Evolutionary conservation across 2,888 invertebrate genomes (phyloP).

Genomic region (Heliconius ismenius): DNA sequence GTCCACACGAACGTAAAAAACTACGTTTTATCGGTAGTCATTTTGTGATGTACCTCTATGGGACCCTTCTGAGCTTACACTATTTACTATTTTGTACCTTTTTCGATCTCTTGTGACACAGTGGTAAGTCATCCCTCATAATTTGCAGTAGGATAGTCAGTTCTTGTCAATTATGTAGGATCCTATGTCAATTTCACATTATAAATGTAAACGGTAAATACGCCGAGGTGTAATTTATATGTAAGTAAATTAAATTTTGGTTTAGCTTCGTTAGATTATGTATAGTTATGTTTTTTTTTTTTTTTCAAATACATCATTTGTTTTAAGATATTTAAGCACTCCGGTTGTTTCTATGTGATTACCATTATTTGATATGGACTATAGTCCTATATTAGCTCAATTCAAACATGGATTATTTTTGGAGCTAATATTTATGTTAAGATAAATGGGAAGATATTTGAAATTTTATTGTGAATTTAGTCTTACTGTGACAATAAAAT

Average conservation of each 20-base stretch:
- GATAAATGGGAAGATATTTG: background rate
- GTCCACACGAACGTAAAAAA: background rate
- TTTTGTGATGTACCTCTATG: conserved; percentile 12
- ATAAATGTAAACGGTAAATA: conserved; percentile 4
- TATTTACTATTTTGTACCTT: background rate
- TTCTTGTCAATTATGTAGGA: conserved; percentile 11
- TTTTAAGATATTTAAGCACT: conserved; percentile 9
- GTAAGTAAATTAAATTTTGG: conserved; percentile 27
- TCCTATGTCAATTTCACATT: conserved; percentile 2
- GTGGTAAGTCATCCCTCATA: conserved; percentile 17
- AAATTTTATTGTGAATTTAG: conserved; percentile 2
- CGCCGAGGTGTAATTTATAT: conserved; percentile 17
- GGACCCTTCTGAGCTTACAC: conserved; percentile 16
- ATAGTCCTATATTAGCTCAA: conserved; percentile 1
- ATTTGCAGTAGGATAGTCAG: conserved; percentile 19
- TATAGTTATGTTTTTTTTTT: conserved; percentile 8
- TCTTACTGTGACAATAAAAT: conserved; percentile 47
- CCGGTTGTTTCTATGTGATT: conserved; percentile 7
- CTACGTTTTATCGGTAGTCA: background rate
- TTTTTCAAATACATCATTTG: background rate
- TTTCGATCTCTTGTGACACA: conserved; percentile 10
- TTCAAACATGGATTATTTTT: conserved; percentile 8
- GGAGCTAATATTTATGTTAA: conserved; percentile 14
- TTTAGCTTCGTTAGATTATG: conserved; percentile 19
- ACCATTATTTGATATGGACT: conserved; percentile 11